These are phyloP conservation scores for Rhombomys opimus DNA, from an alignment of 2,113 vertebrate species.

Conservation along the genomic window DNA sequence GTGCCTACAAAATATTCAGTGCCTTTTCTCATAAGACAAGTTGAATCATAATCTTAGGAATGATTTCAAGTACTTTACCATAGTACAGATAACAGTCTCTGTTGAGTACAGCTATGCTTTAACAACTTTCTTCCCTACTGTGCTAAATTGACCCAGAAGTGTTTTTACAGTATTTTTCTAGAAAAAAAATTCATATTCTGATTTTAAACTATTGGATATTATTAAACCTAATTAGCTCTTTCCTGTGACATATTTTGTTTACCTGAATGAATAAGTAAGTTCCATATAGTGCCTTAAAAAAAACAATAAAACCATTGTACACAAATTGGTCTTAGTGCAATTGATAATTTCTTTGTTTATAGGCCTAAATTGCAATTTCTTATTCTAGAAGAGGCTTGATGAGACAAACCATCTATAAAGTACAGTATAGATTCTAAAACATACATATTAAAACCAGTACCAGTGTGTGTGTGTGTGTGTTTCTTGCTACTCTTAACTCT, in stretches of 20 bases:
- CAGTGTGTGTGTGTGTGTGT: too few species aligned
- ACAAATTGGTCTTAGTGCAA: not conserved
- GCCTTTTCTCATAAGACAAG: slow-evolving; percentile 69
- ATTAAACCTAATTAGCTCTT: slow-evolving; percentile 81
- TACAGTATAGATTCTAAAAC: slow-evolving; percentile 16
- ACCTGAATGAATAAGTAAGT: slow-evolving; percentile 83
- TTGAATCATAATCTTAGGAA: slow-evolving; percentile 63
- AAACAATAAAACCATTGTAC: not conserved
- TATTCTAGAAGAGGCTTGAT: not conserved
- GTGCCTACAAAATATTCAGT: slow-evolving; percentile 76
- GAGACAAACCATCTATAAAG: not conserved
- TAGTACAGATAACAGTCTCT: slow-evolving; percentile 80
- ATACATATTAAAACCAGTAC: slow-evolving; percentile 16
- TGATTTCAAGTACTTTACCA: slow-evolving; percentile 77
- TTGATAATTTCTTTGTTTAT: slow-evolving; percentile 33
- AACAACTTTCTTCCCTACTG: slow-evolving; percentile 79
- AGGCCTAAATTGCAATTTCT: slow-evolving; percentile 26
- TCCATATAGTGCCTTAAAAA: slow-evolving; percentile 75
- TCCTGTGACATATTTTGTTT: slow-evolving; percentile 81
- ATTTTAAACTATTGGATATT: slow-evolving; percentile 79
- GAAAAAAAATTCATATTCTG: slow-evolving; percentile 68
- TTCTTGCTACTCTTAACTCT: not conserved
- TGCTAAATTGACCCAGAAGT: slow-evolving; percentile 79
- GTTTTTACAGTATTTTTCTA: slow-evolving; percentile 80
- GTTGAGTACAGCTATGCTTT: slow-evolving; percentile 79